Evolutionary conservation across 2,888 invertebrate genomes (phyloP).

Genomic region (Vannuccia rotundouncinata): DNA sequence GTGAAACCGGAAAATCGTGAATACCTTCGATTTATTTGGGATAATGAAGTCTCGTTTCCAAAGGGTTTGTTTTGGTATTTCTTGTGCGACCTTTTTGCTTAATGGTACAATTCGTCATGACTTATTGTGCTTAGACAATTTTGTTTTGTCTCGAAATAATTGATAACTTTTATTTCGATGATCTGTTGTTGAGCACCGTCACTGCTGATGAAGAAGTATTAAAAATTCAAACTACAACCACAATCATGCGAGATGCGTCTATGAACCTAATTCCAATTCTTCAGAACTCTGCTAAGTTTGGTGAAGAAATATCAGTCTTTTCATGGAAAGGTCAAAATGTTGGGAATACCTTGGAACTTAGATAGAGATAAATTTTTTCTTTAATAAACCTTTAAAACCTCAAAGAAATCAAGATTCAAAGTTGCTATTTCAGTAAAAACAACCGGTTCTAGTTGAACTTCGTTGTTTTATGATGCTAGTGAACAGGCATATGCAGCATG

Average conservation of each 20-base stretch:
- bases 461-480: neutral
- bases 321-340: neutral
- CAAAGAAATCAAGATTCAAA: neutral
- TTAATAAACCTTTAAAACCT: neutral
- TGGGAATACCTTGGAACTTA: neutral
- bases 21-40: neutral
- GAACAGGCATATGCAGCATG: neutral
- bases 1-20: too few relatives aligned
- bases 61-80: neutral
- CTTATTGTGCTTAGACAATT: neutral
- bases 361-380: neutral
- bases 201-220: neutral
- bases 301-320: neutral
- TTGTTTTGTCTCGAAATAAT: neutral
- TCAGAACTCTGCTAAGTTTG: neutral
- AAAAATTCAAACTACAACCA: neutral
- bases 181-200: neutral
- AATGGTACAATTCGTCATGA: neutral
- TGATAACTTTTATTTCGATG: neutral
- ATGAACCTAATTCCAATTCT: neutral
- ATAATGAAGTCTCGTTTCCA: neutral
- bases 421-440: neutral
- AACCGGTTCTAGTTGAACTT: neutral
- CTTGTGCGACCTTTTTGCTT: neutral
- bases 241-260: neutral